These are phyloP conservation scores for Spheniscus mendiculus DNA, from an alignment of 2,113 vertebrate genomes.

Conservation along the genomic window DNA sequence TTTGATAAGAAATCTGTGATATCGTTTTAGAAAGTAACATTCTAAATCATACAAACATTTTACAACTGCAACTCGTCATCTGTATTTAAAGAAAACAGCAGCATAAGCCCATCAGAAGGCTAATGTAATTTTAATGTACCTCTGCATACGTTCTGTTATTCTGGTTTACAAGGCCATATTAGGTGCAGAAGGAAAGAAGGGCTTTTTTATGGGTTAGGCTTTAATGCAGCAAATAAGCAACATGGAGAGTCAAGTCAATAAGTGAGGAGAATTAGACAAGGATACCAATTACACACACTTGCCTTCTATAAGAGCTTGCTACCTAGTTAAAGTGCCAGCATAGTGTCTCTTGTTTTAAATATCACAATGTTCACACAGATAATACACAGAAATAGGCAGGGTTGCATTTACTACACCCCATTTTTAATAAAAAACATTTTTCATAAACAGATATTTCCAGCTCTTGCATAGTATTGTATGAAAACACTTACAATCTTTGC, in stretches of 20 bases:
- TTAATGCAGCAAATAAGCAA: slow-evolving; percentile 33
- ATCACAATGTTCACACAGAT: background rate
- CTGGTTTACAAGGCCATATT: background rate
- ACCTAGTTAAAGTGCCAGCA: slow-evolving; percentile 27
- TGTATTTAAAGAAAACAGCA: slow-evolving; percentile 37
- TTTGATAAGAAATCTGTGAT: background rate
- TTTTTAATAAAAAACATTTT: slow-evolving; percentile 48
- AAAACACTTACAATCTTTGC: background rate
- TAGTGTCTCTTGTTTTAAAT: slow-evolving; percentile 9
- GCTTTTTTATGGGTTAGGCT: background rate
- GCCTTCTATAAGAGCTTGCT: background rate
- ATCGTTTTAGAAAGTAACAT: background rate
- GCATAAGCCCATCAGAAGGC: slow-evolving; percentile 11
- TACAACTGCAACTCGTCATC: slow-evolving; percentile 27
- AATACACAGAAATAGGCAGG: slow-evolving; percentile 39
- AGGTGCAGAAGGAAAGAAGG: background rate
- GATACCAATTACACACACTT: background rate
- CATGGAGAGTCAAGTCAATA: background rate
- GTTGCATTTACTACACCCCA: background rate
- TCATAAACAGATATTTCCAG: slow-evolving; percentile 48
- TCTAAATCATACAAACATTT: slow-evolving; percentile 11
- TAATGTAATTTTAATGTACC: background rate
- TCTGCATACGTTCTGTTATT: background rate
- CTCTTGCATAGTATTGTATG: background rate
- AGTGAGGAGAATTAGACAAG: slow-evolving; percentile 5